Conservation (phyloP, 2,797 vertebrate genomes). For the Bucorvus abyssinicus region DNA sequence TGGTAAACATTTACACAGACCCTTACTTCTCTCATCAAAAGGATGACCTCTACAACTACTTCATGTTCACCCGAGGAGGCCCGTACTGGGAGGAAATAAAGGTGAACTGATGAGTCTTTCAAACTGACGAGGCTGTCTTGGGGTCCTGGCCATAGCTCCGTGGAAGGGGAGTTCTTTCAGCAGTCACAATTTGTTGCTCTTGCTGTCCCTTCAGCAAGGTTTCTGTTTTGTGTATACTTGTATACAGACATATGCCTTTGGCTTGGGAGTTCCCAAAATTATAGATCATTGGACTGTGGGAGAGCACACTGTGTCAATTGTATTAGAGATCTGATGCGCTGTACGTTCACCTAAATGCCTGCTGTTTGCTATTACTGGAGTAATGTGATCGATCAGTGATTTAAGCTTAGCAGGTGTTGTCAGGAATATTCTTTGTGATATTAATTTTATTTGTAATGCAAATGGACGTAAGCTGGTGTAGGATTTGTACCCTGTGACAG, state of each 20-base stretch:
- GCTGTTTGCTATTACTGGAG: neutral
- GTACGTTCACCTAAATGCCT: accelerated
- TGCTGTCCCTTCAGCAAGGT: accelerated
- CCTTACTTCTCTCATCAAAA: conserved; percentile 83
- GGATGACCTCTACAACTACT: conserved; percentile 92
- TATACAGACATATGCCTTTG: neutral
- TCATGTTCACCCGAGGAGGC: conserved; percentile 92
- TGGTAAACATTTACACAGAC: conserved; percentile 86
- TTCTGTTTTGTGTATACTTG: neutral
- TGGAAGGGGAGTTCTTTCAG: neutral
- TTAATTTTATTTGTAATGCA: neutral
- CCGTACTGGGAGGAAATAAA: conserved; percentile 97
- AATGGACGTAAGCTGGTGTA: no score
- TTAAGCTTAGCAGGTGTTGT: neutral
- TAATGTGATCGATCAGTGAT: neutral
- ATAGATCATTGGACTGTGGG: neutral
- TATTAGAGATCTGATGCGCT: neutral
- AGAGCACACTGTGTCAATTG: neutral
- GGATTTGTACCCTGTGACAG: neutral
- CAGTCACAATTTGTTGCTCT: neutral
- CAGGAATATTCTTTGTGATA: neutral
- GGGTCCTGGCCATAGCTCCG: neutral
- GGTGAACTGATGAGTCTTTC: conserved; percentile 68
- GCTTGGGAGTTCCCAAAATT: neutral
- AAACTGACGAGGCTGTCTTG: neutral